Percentiles rank a stretch among this genome's conserved stretches.
Conservation (phyloP, 2,888 invertebrate species). For the Pterostichus madidus region DNA sequence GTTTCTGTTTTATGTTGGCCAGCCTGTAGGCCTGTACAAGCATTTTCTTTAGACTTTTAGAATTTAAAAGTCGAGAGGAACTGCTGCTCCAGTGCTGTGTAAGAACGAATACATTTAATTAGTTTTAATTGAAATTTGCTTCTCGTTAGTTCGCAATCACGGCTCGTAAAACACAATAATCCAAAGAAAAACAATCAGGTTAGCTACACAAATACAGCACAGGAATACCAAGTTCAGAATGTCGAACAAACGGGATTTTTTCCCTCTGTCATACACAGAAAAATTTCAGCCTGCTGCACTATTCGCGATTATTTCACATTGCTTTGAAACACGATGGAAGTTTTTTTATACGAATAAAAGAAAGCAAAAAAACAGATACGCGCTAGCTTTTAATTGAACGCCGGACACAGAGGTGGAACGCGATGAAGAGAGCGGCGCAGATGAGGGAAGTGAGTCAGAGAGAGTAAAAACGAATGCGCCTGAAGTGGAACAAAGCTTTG, state of each 20-base stretch:
- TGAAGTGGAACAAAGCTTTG: constrained; percentile 60
- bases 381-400: constrained; percentile 67
- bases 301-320: constrained; percentile 64
- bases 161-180: constrained; percentile 22
- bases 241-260: constrained; percentile 51
- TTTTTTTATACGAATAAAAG: constrained; percentile 61
- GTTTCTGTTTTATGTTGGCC: no score
- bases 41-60: no score
- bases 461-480: constrained; percentile 51
- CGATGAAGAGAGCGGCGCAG: constrained; percentile 34
- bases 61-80: no score
- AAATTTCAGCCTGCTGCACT: constrained; percentile 64
- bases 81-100: background rate
- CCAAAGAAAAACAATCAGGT: constrained; percentile 45
- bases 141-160: background rate
- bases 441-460: background rate
- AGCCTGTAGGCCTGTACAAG: no score
- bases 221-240: constrained; percentile 41
- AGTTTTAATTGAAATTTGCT: constrained; percentile 28
- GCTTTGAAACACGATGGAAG: constrained; percentile 66
- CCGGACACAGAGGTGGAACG: constrained; percentile 57
- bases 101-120: background rate
- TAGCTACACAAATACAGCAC: constrained; percentile 26
- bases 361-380: constrained; percentile 56
- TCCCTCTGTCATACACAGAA: constrained; percentile 57